Percentiles rank a stretch among this genome's conserved stretches.
These are phyloP conservation scores for Arrhamphus sclerolepis DNA, from an alignment of 2,797 vertebrate species.

Conservation along the genomic window DNA sequence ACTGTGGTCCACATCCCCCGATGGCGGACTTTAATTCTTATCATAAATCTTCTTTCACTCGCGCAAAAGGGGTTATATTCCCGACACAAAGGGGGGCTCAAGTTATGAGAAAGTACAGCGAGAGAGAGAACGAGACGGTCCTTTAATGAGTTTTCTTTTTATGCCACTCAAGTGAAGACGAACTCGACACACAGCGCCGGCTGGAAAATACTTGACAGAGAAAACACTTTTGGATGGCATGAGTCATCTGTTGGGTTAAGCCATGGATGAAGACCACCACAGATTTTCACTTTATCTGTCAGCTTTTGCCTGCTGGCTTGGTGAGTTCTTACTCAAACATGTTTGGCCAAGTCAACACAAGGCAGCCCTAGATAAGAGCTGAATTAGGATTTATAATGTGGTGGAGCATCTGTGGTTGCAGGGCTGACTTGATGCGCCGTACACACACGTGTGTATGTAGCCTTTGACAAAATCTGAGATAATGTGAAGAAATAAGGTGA, in stretches of 20 bases:
- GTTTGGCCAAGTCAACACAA: slow-evolving; percentile 7
- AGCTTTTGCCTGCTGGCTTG: slow-evolving; percentile 11
- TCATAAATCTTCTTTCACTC: slow-evolving; percentile 70
- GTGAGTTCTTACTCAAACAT: slow-evolving; percentile 21
- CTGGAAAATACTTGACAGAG: slow-evolving; percentile 22
- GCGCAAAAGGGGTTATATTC: slow-evolving; percentile 53
- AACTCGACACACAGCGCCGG: slow-evolving; percentile 14
- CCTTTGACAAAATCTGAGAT: too few species aligned
- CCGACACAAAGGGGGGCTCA: slow-evolving; percentile 49
- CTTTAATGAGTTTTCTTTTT: slow-evolving; percentile 47
- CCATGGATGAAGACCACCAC: slow-evolving; percentile 1
- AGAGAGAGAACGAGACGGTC: slow-evolving; percentile 45
- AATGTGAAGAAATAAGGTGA: too few species aligned
- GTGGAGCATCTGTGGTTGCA: neutral
- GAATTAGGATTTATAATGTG: neutral
- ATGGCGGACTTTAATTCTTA: slow-evolving; percentile 73
- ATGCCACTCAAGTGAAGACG: slow-evolving; percentile 21
- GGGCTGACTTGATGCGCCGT: too few species aligned
- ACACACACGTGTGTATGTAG: too few species aligned
- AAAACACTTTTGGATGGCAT: slow-evolving; percentile 4
- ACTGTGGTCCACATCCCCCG: slow-evolving; percentile 69
- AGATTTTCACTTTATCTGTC: slow-evolving; percentile 28
- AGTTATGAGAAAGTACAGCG: slow-evolving; percentile 61
- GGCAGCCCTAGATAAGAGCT: too few species aligned
- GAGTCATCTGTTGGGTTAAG: slow-evolving; percentile 25